Evolutionary conservation across 2,113 vertebrate species (phyloP).

Genomic region (Neolamprologus fasciatus): DNA sequence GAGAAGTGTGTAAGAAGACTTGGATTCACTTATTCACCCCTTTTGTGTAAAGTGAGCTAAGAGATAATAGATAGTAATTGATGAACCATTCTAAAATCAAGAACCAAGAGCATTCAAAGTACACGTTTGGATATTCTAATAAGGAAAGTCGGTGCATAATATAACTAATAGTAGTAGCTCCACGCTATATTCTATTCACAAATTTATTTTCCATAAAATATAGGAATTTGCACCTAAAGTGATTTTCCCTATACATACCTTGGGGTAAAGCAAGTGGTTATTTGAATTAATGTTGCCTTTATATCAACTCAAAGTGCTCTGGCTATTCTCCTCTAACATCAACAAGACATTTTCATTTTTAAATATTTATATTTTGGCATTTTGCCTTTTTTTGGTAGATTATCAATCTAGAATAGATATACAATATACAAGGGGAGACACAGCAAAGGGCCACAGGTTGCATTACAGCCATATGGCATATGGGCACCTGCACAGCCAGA

Average conservation of each 20-base stretch:
- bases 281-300: background rate
- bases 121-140: background rate
- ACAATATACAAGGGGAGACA: background rate
- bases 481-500: background rate
- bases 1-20: background rate
- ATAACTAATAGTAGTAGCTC: background rate
- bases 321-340: background rate
- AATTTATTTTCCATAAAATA: background rate
- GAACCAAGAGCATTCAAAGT: background rate
- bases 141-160: background rate
- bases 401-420: accelerated
- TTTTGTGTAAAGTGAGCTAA: background rate
- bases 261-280: background rate
- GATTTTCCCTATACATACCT: background rate
- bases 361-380: background rate
- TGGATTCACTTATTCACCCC: background rate
- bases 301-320: background rate
- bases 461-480: background rate
- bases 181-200: background rate
- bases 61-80: background rate
- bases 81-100: background rate
- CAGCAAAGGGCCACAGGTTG: background rate
- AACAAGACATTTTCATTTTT: background rate
- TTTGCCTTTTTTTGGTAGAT: background rate
- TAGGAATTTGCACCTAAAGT: background rate